Base-by-base conservation (phyloP, 2,888 invertebrate species). In the Melipona beecheii region DNA sequence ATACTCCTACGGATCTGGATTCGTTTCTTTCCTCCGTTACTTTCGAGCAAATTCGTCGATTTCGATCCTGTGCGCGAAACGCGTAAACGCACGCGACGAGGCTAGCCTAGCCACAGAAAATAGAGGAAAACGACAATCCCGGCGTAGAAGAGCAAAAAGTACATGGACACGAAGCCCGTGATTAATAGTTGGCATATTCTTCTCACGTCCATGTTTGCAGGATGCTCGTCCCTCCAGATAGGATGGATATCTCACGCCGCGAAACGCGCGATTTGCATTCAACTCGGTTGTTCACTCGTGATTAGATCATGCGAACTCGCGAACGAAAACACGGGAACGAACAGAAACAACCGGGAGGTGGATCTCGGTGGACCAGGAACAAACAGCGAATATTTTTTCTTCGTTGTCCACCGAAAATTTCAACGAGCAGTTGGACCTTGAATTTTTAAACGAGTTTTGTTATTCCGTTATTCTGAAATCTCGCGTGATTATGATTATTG, bases 131-230 rank as follows among this genome's bases (percentile, higher is more conserved):
- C 84, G 49, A 85, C 81, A 4, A 85, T 84, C 36, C 90, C 93
- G 49, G 89, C 80, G 84, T 94, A 94, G 78, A 94, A 92, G 24
- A 93, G 60, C 43, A 94, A 88, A 89, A 94, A 93, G 84, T 94
- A 94, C 77, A 91, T 90, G 15, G 92, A 92, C 64, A 94, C 84
- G 19, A 91, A 71, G 78, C 92, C 90, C 31, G 94, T 94, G 49
- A 93, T 77, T 62, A 92, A 79, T 49, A 94, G 88, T 75, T 94
- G 92, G 66, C 93, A 62, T 66, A 93, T 86, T 78, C 94, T 90
- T 77, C 86, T 84, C 64, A 83, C 62, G 60, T 90, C 87, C 93
- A 93, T 92, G 79, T 80, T 86, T 70, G 72, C 81, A 69, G 70
- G 71, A 74, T 75, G 75, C 24, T 75, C 66, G 21, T 84, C 74